These are phyloP conservation scores for Festucalex cinctus DNA, from an alignment of 2,113 vertebrate genomes.

Conservation along the genomic window DNA sequence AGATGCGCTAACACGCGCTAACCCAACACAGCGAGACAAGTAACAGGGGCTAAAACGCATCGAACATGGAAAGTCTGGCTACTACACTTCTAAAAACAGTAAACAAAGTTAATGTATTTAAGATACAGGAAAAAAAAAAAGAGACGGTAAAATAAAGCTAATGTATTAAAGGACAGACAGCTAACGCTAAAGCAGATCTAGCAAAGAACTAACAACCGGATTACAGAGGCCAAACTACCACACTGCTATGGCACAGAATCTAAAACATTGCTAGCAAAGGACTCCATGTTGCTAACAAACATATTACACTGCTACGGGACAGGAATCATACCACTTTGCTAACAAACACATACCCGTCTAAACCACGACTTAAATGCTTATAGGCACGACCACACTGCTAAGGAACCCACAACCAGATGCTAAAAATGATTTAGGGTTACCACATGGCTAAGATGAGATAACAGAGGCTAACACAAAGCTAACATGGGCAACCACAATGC, in stretches of 20 bases:
- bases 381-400: background rate
- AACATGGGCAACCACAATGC: background rate
- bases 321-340: too few species aligned
- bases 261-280: background rate
- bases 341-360: too few species aligned
- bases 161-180: background rate
- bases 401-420: background rate
- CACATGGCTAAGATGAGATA: background rate
- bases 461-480: background rate
- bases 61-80: too few species aligned
- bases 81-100: too few species aligned
- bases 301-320: too few species aligned
- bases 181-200: background rate
- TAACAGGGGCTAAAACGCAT: too few species aligned
- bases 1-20: too few species aligned
- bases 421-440: background rate
- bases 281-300: background rate
- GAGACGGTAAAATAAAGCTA: too few species aligned
- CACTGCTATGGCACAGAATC: background rate
- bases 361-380: background rate
- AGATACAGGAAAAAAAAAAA: too few species aligned
- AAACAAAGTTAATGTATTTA: too few species aligned
- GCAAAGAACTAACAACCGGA: background rate
- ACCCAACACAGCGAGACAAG: too few species aligned
- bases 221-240: background rate